Evolutionary conservation across 1,140 invertebrate species (phyloP), one percentile per base, ranked within the genome.

Genomic region (Leptinotarsa defecta): DNA sequence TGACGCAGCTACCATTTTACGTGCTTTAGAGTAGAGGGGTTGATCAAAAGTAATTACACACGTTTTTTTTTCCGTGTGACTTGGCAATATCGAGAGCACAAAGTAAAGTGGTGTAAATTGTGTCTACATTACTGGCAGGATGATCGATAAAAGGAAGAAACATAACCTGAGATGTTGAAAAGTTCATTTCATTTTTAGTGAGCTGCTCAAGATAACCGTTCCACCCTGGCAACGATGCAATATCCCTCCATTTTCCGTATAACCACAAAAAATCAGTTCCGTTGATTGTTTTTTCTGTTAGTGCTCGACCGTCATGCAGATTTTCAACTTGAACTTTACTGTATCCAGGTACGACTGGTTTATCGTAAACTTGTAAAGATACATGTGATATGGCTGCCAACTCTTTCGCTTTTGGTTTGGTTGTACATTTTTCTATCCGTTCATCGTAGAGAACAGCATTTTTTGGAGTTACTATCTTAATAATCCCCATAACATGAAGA

Each of bases 401-500:
- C 20, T 20, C 20, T 20, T 20, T 20, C 20, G 20, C 20, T 20
- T 20, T 20, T 20, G 20, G 20, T 20, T 20, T 20, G 20, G 20
- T 20, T 20, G 20, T 20, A 20, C 20, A 20, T 20, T 20, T 20
- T 20, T 20, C 20, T 20, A 20, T 20, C 20, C 20, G 20, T 20
- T 20, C 20, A 20, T 20, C 20, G 20, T 20, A 20, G 20, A 20
- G 20, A 20, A 20, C 20, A 1, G 20, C 20, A 20, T 20, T 20
- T 20, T 20, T 20, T 20, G 20, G 20, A 20, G 20, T 84, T 75
- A 83, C 69, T 68, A 82, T 76, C 73, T 81, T 77, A 74, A 80
- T 80, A 24, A 83, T 79, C 70, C 79, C 82, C 81, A 84, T 83
- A 77, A 82, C 64, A 68, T 81, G 80, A 77, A 84, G 72, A 77